Conservation (phyloP, 2,797 vertebrate genomes). For the Semaprochilodus insignis region DNA sequence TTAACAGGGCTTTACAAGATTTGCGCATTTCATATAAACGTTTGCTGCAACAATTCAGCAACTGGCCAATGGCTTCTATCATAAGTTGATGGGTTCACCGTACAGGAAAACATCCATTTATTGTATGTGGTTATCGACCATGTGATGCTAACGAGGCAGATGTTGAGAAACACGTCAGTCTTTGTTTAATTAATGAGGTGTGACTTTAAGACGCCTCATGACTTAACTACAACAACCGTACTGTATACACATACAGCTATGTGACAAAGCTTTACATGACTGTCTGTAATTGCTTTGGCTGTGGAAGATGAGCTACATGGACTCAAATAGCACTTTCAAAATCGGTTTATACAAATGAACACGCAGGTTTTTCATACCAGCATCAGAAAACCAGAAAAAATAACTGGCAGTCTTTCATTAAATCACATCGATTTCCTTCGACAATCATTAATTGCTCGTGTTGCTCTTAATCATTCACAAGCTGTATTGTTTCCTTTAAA, state of each 20-base stretch:
- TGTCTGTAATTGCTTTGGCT: neutral
- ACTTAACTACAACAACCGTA: neutral
- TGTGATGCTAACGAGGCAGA: neutral
- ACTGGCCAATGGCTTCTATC: neutral
- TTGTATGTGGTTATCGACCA: neutral
- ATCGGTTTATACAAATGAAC: neutral
- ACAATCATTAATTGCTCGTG: neutral
- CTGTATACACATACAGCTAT: neutral
- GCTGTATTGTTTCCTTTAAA: conserved; percentile 72
- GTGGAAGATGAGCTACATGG: neutral
- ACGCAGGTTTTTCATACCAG: neutral
- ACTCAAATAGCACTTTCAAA: too few species aligned
- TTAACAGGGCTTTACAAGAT: too few species aligned
- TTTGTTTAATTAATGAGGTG: neutral
- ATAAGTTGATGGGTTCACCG: neutral
- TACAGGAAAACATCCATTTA: neutral
- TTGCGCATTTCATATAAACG: too few species aligned
- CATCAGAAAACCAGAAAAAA: neutral
- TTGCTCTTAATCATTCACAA: conserved; percentile 72
- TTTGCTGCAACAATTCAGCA: neutral
- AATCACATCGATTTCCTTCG: too few species aligned
- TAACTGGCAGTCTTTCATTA: neutral
- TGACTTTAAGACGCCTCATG: neutral
- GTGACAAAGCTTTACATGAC: neutral
- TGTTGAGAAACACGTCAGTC: neutral